Base-by-base conservation (phyloP, 2,113 vertebrate genomes). In the Oncorhynchus mykiss region DNA sequence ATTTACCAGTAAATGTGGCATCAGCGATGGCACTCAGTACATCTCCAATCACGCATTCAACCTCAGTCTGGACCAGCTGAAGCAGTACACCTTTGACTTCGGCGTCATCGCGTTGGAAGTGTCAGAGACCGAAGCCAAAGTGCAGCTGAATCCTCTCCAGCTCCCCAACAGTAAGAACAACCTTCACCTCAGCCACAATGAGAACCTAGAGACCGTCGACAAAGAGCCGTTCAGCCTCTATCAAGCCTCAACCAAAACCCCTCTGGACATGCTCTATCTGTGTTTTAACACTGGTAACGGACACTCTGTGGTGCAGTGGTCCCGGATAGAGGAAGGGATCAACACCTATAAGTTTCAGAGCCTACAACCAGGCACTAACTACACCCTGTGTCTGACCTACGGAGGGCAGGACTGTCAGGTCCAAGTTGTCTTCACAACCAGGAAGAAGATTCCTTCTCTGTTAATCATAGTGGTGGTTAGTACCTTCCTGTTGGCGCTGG, bases 11-110 rank as follows among this genome's bases (percentile, higher is more conserved):
- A 94, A 93, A 65, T 99, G 97, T 3, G 96, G 95, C 3, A 91
- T 92, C n/a, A 90, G 84, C 2, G 92, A 94, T 12, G 90, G 92
- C 54, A 90, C 91, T 4, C 93, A 93, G 22, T 96, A 97, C 81
- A 92, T 98, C 85, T 97, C 98, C 73, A 99, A 99, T 81, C 97
- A 98, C 1, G 98, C 96, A 51, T 99, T 99, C 86, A 99, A 99
- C 86, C 85, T 93, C 78, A 99, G 95, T 5, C 78, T 95, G 0
- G 94, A 96, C 1, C 91, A 94, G 72, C 93, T 97, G 69, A 98
- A 99, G 87, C 95, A 94, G 69, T 98, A 98, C 77, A 93, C 93
- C 0, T 99, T 99, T 2, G 97, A 98, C 82, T 94, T 98, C 81
- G 97, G 97, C 0, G 95, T 99, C 48, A 97, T 99, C 1, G 97